These are phyloP conservation scores for Nymphicus hollandicus DNA, from an alignment of 2,113 vertebrate species.

Conservation along the genomic window DNA sequence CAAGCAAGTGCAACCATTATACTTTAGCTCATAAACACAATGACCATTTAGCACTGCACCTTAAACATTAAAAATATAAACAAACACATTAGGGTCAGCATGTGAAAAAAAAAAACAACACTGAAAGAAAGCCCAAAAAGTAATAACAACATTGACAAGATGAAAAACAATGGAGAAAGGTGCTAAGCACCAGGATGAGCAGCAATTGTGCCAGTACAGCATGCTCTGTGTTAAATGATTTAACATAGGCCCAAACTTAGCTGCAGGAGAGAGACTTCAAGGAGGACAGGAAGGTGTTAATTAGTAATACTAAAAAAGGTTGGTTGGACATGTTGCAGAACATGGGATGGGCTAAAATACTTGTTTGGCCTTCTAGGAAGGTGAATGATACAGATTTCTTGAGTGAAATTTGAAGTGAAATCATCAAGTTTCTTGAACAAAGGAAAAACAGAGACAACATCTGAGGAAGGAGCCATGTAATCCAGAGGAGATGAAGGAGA, in stretches of 20 bases:
- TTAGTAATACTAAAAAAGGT: background rate
- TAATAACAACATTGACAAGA: background rate
- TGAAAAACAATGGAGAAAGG: background rate
- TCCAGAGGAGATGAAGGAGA: background rate
- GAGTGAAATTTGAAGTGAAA: background rate
- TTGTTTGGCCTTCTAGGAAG: background rate
- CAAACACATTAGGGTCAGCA: background rate
- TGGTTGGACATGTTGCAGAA: background rate
- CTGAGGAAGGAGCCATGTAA: background rate
- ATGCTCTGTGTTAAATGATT: background rate
- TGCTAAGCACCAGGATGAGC: background rate
- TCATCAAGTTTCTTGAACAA: background rate
- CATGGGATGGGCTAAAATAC: background rate
- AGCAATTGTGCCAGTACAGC: fast-evolving
- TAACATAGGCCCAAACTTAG: background rate
- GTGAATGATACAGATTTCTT: background rate
- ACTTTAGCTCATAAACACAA: background rate
- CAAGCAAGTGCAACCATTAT: background rate
- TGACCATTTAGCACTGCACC: fast-evolving
- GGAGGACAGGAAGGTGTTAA: background rate
- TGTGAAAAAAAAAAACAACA: background rate
- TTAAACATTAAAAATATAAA: background rate
- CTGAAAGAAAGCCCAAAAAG: background rate
- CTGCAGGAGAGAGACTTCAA: background rate
- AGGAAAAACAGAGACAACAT: background rate